Evolutionary conservation across 1,140 invertebrate genomes (phyloP).

Genomic region (Drosophila arizonae): DNA sequence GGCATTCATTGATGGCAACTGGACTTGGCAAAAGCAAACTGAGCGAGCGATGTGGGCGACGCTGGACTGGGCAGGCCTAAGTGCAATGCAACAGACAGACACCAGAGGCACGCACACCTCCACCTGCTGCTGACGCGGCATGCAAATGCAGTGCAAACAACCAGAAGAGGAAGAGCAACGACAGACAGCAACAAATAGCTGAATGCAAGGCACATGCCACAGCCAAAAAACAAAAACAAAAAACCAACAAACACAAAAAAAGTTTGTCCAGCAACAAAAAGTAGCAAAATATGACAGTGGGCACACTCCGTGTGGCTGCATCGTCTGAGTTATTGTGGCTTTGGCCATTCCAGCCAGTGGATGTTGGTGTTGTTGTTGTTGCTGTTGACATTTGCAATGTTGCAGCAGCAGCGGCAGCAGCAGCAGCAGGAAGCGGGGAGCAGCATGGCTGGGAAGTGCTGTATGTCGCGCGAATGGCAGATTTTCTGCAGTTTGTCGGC

Average conservation of each 20-base stretch:
- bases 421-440: neutral
- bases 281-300: conserved; percentile 38
- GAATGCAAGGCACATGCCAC: too few relatives aligned
- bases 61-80: neutral
- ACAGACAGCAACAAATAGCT: conserved; percentile 51
- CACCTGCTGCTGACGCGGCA: conserved; percentile 11
- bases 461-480: conserved; percentile 7
- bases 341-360: conserved; percentile 43
- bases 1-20: conserved; percentile 63
- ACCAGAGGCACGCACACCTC: neutral
- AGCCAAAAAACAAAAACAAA: too few relatives aligned
- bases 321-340: conserved; percentile 74
- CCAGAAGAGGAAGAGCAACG: conserved; percentile 9
- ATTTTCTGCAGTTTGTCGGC: conserved; percentile 64
- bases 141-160: conserved; percentile 40
- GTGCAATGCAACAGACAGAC: conserved; percentile 6
- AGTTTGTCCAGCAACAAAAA: conserved; percentile 49
- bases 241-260: conserved; percentile 24
- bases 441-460: neutral
- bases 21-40: conserved; percentile 6
- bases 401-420: conserved; percentile 35
- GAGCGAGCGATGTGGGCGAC: conserved; percentile 11
- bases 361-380: conserved; percentile 33
- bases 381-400: conserved; percentile 66
- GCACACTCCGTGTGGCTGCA: conserved; percentile 22